These are phyloP conservation scores for Excalfactoria chinensis DNA, from an alignment of 2,113 vertebrate species.

Conservation along the genomic window DNA sequence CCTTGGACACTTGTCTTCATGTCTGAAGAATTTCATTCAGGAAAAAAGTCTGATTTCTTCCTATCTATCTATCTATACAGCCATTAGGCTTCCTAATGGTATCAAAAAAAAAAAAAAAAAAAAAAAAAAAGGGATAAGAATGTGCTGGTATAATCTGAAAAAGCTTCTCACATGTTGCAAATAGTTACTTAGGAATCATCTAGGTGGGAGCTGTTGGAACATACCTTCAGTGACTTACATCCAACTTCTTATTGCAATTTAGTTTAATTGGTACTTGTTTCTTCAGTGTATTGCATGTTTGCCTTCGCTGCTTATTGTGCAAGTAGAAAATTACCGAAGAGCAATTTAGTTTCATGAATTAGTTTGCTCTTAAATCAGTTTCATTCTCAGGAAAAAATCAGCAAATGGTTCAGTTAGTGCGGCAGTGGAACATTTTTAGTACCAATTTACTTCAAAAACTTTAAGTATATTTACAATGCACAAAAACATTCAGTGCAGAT, in stretches of 20 bases:
- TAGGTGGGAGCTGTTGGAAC: neutral
- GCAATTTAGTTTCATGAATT: neutral
- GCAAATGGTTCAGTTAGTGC: neutral
- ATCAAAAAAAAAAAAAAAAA: neutral
- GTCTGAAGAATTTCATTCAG: neutral
- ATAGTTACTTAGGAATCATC: neutral
- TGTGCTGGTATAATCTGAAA: neutral
- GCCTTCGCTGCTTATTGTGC: conserved; percentile 37
- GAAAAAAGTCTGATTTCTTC: neutral
- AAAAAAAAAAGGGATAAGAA: neutral
- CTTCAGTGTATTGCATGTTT: neutral
- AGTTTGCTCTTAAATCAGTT: neutral
- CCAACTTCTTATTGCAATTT: neutral
- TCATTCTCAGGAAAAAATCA: neutral
- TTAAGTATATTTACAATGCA: neutral
- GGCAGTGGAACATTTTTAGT: neutral
- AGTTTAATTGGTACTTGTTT: conserved; percentile 26
- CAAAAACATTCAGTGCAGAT: neutral
- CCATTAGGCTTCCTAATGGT: neutral
- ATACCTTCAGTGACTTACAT: neutral
- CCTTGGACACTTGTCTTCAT: neutral
- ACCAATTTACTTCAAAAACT: neutral
- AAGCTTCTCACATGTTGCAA: neutral
- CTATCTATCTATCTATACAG: neutral
- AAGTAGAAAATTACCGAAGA: neutral